Evolutionary conservation across 2,888 invertebrate genomes (phyloP).

Genomic region (Microplitis manilae): DNA sequence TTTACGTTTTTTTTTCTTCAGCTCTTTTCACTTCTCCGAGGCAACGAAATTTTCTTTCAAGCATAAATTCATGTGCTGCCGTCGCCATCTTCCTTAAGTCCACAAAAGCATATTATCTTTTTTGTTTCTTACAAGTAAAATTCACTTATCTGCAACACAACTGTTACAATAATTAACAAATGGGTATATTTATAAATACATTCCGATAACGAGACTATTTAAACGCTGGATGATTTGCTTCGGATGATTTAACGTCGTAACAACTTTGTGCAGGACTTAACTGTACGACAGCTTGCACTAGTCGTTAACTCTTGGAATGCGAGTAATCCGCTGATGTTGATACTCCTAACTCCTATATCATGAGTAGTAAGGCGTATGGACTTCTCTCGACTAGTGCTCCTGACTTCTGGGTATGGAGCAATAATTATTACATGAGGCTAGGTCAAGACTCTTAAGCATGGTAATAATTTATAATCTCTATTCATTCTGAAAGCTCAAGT

Average conservation of each 20-base stretch:
- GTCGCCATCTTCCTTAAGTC: constrained; percentile 13
- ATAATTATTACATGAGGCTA: constrained; percentile 43
- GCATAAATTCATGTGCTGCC: constrained; percentile 57
- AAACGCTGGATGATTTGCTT: constrained; percentile 31
- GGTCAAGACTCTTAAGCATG: constrained; percentile 54
- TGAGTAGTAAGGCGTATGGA: not conserved
- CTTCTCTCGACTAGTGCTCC: not conserved
- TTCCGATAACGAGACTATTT: constrained; percentile 42
- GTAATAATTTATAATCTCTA: constrained; percentile 58
- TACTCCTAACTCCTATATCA: constrained; percentile 11
- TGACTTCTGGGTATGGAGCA: not conserved
- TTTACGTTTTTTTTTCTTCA: constrained; percentile 54
- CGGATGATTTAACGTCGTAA: constrained; percentile 33
- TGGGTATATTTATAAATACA: constrained; percentile 14
- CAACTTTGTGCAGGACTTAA: constrained; percentile 16
- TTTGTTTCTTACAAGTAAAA: not conserved
- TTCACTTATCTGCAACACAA: not conserved
- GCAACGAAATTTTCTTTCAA: constrained; percentile 58
- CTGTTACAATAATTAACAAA: not conserved
- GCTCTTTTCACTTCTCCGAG: constrained; percentile 5
- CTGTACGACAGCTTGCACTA: not conserved
- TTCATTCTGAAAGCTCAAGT: constrained; percentile 52
- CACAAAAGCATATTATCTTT: not conserved
- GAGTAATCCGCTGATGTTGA: not conserved
- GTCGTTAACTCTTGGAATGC: constrained; percentile 24